Evolutionary conservation across 2,888 invertebrate species (phyloP), one percentile per base, ranked within the genome.

Genomic region (Lycocerus yunnanus): DNA sequence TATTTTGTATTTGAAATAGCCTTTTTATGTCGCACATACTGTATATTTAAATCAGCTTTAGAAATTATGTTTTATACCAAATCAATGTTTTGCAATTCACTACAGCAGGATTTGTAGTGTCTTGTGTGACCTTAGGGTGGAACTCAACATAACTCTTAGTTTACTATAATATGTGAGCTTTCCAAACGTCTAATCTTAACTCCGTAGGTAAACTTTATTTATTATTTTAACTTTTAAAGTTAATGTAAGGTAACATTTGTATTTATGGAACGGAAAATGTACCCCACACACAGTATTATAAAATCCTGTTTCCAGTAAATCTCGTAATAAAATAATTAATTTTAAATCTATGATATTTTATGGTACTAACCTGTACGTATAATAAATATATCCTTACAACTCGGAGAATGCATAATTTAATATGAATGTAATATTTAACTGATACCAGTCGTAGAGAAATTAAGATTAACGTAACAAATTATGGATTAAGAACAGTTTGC

Each of bases 41-140:
- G 9, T 13, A 27, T 8, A 43, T 43, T 43, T 43, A 43, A n/a
- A 43, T 43, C 43, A n/a, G 43, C 5, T 13, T 43, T 43, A 43
- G n/a, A n/a, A 43, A 43, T 43, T 43, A 43, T 43, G 43, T 43
- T 43, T n/a, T n/a, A 43, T 43, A 43, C n/a, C 43, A 43, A 43
- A 43, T 43, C 61, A 63, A 16, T 63, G 16, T 18, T 63, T 63
- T 63, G 20, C 61, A 63, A 63, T 63, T 63, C 61, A 20, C 61
- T 24, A 74, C 68, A 74, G 68, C 11, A 74, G 66, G 68, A 74
- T 74, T 74, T 74, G 74, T 74, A 21, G 74, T 68, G 59, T 65
- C 59, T 71, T 68, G 58, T 66, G 71, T 71, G 74, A 74, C 74
- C 74, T 66, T 63, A 68, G 60, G 61, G 65, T 16, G 24, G 68